A percentile compares a stretch with the other conserved stretches of the same genome.
phyloP scores from a whole-genome alignment of 1,140 invertebrate species.

The Muscidifurax raptorellus region DNA sequence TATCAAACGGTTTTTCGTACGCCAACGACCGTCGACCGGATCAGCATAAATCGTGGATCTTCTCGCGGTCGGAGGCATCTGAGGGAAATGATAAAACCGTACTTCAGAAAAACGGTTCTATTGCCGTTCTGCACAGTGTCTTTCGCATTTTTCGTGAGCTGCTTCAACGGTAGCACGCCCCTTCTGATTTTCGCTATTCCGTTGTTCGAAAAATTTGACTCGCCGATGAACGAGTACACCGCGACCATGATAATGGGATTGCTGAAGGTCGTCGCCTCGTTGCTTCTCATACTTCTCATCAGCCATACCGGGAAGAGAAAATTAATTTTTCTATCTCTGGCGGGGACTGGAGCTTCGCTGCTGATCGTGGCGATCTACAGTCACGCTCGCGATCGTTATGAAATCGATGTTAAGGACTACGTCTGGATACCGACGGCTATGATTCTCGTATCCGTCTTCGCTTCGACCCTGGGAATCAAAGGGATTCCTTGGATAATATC shows the following conservation, averaged over 20 bases:
- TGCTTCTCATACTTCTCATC: not conserved
- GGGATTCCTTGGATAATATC: not conserved
- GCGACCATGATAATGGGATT: slow-evolving; percentile 11
- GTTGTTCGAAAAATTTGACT: slow-evolving; percentile 2
- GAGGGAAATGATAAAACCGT: not conserved
- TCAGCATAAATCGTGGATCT: not conserved
- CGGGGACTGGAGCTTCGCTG: not conserved
- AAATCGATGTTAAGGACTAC: not conserved
- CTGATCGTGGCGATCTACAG: not conserved
- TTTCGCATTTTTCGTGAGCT: slow-evolving; percentile 3
- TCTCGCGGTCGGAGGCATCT: not conserved
- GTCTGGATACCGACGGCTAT: not conserved
- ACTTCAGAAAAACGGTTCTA: not conserved
- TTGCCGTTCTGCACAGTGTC: not conserved
- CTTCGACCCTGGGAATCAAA: not conserved
- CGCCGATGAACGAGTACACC: slow-evolving; percentile 20
- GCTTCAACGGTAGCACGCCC: not conserved
- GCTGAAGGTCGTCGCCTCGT: not conserved
- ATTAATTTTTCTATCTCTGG: not conserved
- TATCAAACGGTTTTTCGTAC: not conserved
- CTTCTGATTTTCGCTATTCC: not conserved
- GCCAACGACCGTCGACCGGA: not conserved
- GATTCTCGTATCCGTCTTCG: not conserved
- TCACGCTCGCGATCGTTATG: not conserved
- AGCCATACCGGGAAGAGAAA: not conserved